These are phyloP conservation scores for Rhinophrynus dorsalis DNA, from an alignment of 2,797 vertebrate genomes.

Conservation along the genomic window DNA sequence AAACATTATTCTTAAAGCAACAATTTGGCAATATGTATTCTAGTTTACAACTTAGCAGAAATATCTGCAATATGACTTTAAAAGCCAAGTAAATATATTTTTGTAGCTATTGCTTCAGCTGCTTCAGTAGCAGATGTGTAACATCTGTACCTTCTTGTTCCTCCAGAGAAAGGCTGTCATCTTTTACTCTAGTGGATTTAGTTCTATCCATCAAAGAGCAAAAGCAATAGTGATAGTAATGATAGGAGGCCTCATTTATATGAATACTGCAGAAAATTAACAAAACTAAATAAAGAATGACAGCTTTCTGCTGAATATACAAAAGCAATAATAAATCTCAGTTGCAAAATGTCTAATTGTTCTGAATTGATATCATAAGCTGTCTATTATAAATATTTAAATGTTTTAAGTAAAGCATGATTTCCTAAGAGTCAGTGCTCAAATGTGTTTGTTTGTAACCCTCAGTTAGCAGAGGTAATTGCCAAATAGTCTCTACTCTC, in stretches of 20 bases:
- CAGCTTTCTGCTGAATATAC: background rate
- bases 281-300: background rate
- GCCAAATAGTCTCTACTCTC: too few relatives aligned
- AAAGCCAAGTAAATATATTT: constrained; percentile 8
- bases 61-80: constrained; percentile 3
- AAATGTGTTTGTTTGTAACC: too few relatives aligned
- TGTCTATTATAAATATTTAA: too few relatives aligned
- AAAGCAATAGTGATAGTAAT: background rate
- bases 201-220: constrained; percentile 1
- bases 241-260: background rate
- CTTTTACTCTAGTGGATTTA: constrained; percentile 3
- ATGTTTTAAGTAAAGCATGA: too few relatives aligned
- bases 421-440: too few relatives aligned
- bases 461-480: too few relatives aligned
- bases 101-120: background rate
- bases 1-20: too few relatives aligned
- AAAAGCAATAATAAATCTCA: too few relatives aligned
- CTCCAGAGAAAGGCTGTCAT: background rate
- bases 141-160: constrained; percentile 32
- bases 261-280: background rate
- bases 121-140: constrained; percentile 20
- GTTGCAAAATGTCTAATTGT: too few relatives aligned
- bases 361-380: too few relatives aligned
- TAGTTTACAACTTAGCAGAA: background rate
- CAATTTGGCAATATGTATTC: too few relatives aligned